Conservation (phyloP, 2,888 invertebrate genomes). For the Apamea sordens region DNA sequence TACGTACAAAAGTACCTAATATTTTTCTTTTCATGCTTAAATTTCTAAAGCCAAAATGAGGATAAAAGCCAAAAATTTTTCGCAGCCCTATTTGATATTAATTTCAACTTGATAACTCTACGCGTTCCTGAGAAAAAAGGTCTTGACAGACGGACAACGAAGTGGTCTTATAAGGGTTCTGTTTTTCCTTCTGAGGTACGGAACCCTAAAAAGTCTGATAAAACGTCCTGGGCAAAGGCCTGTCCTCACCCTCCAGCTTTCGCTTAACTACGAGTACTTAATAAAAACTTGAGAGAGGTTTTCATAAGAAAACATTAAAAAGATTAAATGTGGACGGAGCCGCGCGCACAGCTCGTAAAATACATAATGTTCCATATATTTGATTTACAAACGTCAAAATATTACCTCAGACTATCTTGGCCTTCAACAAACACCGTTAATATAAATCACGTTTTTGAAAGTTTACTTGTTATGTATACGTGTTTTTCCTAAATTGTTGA, state of each 20-base stretch:
- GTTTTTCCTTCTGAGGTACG: no score
- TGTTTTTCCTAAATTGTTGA: constrained; percentile 28
- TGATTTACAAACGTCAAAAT: constrained; percentile 26
- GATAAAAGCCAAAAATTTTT: no score
- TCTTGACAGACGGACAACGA: no score
- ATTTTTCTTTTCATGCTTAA: background rate
- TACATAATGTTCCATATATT: constrained; percentile 20
- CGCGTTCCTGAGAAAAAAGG: no score
- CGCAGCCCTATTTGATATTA: no score
- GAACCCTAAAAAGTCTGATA: background rate
- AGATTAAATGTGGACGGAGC: background rate
- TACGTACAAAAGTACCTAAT: no score
- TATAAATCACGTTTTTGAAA: constrained; percentile 36
- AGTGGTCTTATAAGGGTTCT: no score
- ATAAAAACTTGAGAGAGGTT: background rate
- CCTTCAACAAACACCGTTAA: constrained; percentile 46
- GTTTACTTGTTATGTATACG: constrained; percentile 1
- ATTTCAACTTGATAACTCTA: no score
- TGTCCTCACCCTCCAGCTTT: background rate
- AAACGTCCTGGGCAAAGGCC: background rate
- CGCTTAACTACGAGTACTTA: background rate
- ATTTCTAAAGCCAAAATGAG: background rate
- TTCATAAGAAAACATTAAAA: background rate
- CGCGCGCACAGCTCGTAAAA: background rate
- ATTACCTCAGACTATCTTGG: constrained; percentile 25